These are phyloP conservation scores for Halocynthia aurantium DNA, from an alignment of 23 tunicate genomes.

Conservation along the genomic window DNA sequence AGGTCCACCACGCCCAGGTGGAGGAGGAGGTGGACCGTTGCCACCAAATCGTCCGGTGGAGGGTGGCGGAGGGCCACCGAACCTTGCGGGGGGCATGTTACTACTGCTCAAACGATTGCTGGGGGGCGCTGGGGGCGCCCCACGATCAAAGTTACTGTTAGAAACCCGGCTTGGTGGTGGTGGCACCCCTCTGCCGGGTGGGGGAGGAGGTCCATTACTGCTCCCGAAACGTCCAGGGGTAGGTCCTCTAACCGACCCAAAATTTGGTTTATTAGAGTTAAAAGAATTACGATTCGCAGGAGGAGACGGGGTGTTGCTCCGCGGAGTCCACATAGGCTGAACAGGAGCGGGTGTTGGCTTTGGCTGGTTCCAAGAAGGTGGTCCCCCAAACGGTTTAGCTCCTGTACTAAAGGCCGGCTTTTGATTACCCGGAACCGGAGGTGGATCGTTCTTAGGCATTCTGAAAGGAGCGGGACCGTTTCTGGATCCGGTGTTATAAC, in stretches of 20 bases:
- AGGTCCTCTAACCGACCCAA: neutral
- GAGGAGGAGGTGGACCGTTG: neutral
- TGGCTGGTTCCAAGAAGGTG: neutral
- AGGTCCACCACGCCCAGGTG: neutral
- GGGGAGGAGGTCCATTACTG: conserved; percentile 17
- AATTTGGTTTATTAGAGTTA: too few species aligned
- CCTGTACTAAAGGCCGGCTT: conserved; percentile 8
- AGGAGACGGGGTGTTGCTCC: neutral
- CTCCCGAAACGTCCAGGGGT: conserved; percentile 5
- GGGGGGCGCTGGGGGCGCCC: neutral
- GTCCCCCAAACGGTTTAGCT: conserved; percentile 10
- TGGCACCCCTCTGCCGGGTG: conserved; percentile 1
- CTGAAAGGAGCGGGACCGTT: conserved; percentile 14
- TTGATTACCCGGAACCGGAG: conserved; percentile 10
- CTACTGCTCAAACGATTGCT: conserved; percentile 1
- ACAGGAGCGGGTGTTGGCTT: too few species aligned
- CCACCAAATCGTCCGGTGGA: neutral
- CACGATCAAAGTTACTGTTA: neutral
- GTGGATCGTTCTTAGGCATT: neutral
- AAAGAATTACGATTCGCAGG: neutral
- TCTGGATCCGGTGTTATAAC: neutral
- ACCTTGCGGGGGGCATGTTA: neutral
- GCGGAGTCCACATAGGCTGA: neutral
- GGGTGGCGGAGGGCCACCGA: neutral
- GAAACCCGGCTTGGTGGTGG: conserved; percentile 11